A percentile compares a stretch with the other conserved stretches of the same genome.
Evolutionary conservation across 2,113 vertebrate genomes (phyloP).

Genomic region (Platysteira castanea): DNA sequence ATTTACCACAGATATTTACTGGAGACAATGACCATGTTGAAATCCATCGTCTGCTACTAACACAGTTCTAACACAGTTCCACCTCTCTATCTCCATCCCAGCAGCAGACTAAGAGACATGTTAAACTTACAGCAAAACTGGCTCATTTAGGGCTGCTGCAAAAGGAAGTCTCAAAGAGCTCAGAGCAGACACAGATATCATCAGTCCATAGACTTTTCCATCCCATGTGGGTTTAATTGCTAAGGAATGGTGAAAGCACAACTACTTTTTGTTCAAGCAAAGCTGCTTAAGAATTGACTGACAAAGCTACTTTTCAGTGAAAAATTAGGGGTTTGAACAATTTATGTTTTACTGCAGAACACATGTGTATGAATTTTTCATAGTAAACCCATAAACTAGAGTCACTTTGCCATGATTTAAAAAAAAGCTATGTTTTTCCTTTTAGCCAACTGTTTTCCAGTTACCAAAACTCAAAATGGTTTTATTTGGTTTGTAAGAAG

Average conservation of each 20-base stretch:
- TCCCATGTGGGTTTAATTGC: neutral
- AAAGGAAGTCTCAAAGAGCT: neutral
- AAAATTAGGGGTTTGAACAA: neutral
- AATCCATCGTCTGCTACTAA: neutral
- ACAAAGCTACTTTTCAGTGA: neutral
- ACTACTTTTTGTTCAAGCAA: neutral
- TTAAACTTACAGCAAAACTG: neutral
- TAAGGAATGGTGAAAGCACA: neutral
- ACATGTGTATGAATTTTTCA: neutral
- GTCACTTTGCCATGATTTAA: neutral
- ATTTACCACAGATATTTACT: neutral
- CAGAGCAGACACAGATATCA: neutral
- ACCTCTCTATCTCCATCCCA: neutral
- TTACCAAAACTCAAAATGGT: neutral
- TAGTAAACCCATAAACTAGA: neutral
- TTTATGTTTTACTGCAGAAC: neutral
- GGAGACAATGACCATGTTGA: neutral
- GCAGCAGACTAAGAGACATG: neutral
- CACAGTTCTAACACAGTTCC: neutral
- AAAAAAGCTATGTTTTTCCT: neutral
- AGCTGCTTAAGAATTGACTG: neutral
- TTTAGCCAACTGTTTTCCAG: neutral
- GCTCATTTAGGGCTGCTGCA: neutral
- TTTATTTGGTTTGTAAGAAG: neutral
- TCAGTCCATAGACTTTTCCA: neutral